Evolutionary conservation across 2,797 vertebrate genomes (phyloP).

Genomic region (Atherinosoma microstoma): DNA sequence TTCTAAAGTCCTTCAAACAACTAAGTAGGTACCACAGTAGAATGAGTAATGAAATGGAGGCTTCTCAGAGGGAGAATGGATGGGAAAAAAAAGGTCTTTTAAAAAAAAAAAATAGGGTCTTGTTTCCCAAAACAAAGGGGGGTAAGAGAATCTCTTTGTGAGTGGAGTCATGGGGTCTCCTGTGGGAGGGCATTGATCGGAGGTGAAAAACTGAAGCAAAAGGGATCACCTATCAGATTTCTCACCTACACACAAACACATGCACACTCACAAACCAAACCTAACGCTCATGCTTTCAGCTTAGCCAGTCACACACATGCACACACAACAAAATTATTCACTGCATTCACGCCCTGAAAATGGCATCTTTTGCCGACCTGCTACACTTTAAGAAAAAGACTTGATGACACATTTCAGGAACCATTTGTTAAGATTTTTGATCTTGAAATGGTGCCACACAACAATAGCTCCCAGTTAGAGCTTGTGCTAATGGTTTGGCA

Average conservation of each 20-base stretch:
- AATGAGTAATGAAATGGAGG: constrained; percentile 57
- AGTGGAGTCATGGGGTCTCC: constrained; percentile 82
- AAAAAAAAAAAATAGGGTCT: constrained; percentile 57
- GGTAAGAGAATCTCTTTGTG: constrained; percentile 80
- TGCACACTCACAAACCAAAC: constrained; percentile 23
- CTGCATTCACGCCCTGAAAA: constrained; percentile 29
- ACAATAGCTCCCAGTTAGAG: constrained; percentile 40
- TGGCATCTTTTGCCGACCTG: constrained; percentile 26
- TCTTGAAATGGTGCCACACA: constrained; percentile 37
- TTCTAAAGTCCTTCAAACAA: constrained; percentile 23
- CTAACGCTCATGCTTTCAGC: constrained; percentile 42
- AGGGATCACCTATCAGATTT: constrained; percentile 73
- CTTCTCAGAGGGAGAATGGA: constrained; percentile 59
- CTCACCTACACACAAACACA: constrained; percentile 41
- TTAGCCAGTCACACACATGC: constrained; percentile 20
- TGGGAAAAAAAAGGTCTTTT: constrained; percentile 54
- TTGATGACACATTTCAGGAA: constrained; percentile 19
- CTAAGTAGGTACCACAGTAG: constrained; percentile 46
- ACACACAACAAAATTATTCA: constrained; percentile 42
- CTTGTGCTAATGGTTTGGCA: constrained; percentile 44
- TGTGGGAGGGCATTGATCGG: constrained; percentile 80
- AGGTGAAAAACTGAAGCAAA: constrained; percentile 68
- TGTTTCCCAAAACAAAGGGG: constrained; percentile 71
- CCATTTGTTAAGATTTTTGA: constrained; percentile 47
- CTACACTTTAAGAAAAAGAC: constrained; percentile 38